These are phyloP conservation scores for Coluber constrictor DNA, from an alignment of 2,797 vertebrate genomes.

Conservation along the genomic window DNA sequence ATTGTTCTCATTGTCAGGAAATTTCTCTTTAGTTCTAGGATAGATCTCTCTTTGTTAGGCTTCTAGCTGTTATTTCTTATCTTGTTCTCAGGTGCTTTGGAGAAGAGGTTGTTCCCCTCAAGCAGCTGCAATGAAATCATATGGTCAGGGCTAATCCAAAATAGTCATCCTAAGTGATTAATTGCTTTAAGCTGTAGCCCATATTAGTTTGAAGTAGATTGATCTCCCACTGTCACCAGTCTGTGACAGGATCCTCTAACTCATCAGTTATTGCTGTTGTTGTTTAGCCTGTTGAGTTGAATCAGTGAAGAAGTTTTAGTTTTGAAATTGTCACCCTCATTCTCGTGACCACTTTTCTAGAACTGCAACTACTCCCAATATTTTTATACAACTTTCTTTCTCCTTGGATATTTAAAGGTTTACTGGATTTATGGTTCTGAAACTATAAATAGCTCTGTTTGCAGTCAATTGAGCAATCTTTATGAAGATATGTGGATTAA, in stretches of 20 bases:
- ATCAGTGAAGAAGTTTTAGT: neutral
- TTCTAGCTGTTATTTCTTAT: neutral
- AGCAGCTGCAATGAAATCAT: neutral
- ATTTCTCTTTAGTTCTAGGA: neutral
- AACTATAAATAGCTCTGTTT: slow-evolving; percentile 3
- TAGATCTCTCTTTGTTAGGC: neutral
- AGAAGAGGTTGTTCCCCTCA: neutral
- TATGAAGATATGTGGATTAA: slow-evolving; percentile 18
- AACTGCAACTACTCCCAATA: slow-evolving; percentile 15
- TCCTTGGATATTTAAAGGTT: slow-evolving; percentile 28
- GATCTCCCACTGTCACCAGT: neutral
- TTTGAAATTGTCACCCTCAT: neutral
- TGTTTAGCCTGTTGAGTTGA: neutral
- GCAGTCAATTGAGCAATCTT: slow-evolving; percentile 40
- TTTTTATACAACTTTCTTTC: slow-evolving; percentile 33
- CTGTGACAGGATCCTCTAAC: neutral
- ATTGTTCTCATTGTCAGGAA: neutral
- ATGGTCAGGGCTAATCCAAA: neutral
- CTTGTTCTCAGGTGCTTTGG: neutral
- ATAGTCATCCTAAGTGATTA: neutral
- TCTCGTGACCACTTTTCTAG: neutral
- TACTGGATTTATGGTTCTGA: slow-evolving; percentile 39
- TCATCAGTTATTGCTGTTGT: neutral
- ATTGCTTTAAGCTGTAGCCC: neutral
- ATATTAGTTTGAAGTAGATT: neutral